Conservation (phyloP, 2,113 vertebrate species). For the Grantiella picta region DNA sequence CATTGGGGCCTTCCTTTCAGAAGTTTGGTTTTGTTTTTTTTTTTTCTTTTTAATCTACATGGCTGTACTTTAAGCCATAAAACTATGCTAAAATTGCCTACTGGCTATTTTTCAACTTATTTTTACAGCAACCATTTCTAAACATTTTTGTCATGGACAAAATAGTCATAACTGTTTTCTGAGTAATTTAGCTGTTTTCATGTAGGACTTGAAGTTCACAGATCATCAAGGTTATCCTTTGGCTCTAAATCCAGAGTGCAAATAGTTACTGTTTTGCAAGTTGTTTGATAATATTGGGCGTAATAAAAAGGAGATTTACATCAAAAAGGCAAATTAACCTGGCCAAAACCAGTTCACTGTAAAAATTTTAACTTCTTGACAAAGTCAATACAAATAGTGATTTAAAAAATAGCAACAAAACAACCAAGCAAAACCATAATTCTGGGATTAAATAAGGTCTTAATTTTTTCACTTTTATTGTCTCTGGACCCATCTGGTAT, state of each 20-base stretch:
- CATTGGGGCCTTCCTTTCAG: not conserved
- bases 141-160: not conserved
- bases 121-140: not conserved
- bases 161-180: not conserved
- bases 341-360: not conserved
- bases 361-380: conserved; percentile 4
- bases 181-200: conserved; percentile 21
- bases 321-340: conserved; percentile 49
- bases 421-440: not conserved
- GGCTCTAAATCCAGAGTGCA: conserved; percentile 24
- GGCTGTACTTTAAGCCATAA: not conserved
- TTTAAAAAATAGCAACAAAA: not conserved
- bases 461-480: not conserved
- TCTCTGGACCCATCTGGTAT: not conserved
- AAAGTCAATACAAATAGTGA: conserved; percentile 13
- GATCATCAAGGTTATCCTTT: conserved; percentile 32
- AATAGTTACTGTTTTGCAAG: conserved; percentile 21
- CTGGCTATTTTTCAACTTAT: not conserved
- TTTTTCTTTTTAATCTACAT: not conserved
- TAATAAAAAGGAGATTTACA: conserved; percentile 26
- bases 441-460: conserved; percentile 28
- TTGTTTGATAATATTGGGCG: conserved; percentile 3
- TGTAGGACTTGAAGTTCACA: conserved; percentile 20
- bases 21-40: not conserved
- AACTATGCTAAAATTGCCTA: not conserved